Evolutionary conservation across 2,113 vertebrate genomes (phyloP).

Genomic region (Menidia beryllina): DNA sequence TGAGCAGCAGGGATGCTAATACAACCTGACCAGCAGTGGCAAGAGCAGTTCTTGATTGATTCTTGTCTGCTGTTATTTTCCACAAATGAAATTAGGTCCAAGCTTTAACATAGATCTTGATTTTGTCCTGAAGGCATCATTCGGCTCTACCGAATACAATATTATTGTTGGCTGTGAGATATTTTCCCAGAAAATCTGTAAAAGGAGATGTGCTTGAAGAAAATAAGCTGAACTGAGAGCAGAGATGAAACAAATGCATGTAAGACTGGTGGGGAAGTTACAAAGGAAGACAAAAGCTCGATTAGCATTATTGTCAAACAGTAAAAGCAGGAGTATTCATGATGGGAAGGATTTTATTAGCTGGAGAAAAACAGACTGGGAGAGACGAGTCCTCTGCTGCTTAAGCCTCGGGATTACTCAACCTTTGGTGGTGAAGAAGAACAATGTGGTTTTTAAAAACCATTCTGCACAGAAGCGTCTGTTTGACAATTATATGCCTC

Average conservation of each 20-base stretch:
- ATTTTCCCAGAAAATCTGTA: background rate
- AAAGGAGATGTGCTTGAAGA: background rate
- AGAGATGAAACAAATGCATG: slow-evolving; percentile 35
- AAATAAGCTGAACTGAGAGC: background rate
- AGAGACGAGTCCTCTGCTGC: slow-evolving; percentile 55
- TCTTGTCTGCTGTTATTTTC: slow-evolving; percentile 61
- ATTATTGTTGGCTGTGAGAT: slow-evolving; percentile 3
- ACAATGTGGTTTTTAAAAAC: slow-evolving; percentile 72
- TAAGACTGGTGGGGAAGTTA: slow-evolving; percentile 29
- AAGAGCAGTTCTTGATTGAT: slow-evolving; percentile 64
- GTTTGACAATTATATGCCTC: slow-evolving; percentile 64
- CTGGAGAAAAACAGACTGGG: slow-evolving; percentile 60
- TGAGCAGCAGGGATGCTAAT: slow-evolving; percentile 68
- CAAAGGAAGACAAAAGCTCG: slow-evolving; percentile 57
- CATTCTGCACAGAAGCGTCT: slow-evolving; percentile 62
- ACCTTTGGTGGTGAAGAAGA: slow-evolving; percentile 66
- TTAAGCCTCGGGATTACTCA: slow-evolving; percentile 71
- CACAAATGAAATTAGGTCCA: slow-evolving; percentile 58
- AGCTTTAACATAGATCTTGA: slow-evolving; percentile 30
- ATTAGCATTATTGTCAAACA: slow-evolving; percentile 66
- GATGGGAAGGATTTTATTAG: slow-evolving; percentile 71
- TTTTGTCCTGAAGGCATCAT: slow-evolving; percentile 23
- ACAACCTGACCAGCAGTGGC: slow-evolving; percentile 57
- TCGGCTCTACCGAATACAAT: slow-evolving; percentile 27
- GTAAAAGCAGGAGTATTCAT: slow-evolving; percentile 63